Evolutionary conservation across 2,113 vertebrate species (phyloP), one percentile per base, ranked within the genome.

Genomic region (Accipiter cooperii): DNA sequence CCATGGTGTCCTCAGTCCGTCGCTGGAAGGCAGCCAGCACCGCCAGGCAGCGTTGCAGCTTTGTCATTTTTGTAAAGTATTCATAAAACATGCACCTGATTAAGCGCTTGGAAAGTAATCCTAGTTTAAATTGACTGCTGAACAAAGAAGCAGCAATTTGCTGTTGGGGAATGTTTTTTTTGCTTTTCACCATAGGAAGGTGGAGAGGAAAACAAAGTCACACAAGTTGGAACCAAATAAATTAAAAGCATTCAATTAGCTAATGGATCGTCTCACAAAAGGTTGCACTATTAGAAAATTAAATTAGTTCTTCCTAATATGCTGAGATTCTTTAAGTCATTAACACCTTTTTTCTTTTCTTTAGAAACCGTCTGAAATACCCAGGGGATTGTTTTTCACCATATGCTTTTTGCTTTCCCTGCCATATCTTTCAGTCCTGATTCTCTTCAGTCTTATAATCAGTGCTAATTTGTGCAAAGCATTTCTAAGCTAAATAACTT

Each of bases 171-270:
- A 77, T 46, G 73, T 65, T 87, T 38, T 91, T 17, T 77, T 94
- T 95, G 87, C 66, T 94, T 91, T 96, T 69, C 81, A 70, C 58
- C 54, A 31, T 19, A 66, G 58, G 74, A 97, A 93, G 77, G 81
- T 89, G 78, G 57, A 54, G 74, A 87, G 84, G 89, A 91, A 94
- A 93, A 91, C 89, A 95, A 77, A 94, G 91, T 90, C 91, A 94
- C 61, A 54, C 66, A 61, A 91, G 58, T 44, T 88, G 75, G 66
- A 95, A 77, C 65, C 26, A 92, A 93, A 71, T 52, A 90, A 82
- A 84, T 82, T 61, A 83, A 94, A 94, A 88, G 70, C 63, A 82
- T 94, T 89, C 89, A 95, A 96, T 96, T 91, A 97, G 81, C 75
- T 96, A 97, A 96, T 96, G 94, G 89, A 83, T 31, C 63, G 26